A percentile compares a stretch with the other conserved stretches of the same genome.
These are phyloP conservation scores for Leucozona laternaria DNA, from an alignment of 2,888 invertebrate species.

Conservation along the genomic window DNA sequence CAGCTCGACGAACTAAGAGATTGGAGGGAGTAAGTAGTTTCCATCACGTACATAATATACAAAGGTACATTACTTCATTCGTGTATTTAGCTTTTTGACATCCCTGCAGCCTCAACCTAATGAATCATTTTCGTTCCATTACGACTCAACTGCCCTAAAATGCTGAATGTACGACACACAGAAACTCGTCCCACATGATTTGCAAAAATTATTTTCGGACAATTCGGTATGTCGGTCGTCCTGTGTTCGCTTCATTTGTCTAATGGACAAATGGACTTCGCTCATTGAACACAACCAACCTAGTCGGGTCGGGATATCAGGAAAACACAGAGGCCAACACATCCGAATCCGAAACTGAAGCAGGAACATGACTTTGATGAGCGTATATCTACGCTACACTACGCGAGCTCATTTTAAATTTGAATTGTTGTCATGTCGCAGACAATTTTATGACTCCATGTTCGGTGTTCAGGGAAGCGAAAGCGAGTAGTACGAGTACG, in stretches of 20 bases:
- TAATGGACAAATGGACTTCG: conserved; percentile 49
- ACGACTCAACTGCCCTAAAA: background rate
- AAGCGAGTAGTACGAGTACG: conserved; percentile 19
- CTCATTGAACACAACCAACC: conserved; percentile 16
- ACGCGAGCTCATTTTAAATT: conserved; percentile 65
- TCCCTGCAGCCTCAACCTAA: conserved; percentile 21
- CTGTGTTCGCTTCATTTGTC: conserved; percentile 63
- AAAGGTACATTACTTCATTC: conserved; percentile 3
- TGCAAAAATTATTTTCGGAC: conserved; percentile 50
- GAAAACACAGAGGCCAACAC: conserved; percentile 23
- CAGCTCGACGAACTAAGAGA: background rate
- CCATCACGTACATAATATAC: background rate
- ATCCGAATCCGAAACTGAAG: background rate
- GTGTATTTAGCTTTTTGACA: conserved; percentile 36
- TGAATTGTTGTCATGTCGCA: conserved; percentile 72
- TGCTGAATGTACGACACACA: background rate
- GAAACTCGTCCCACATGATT: conserved; percentile 46
- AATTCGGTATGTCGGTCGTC: conserved; percentile 67
- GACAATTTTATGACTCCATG: conserved; percentile 63
- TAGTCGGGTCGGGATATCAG: conserved; percentile 43
- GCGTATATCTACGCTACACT: too few relatives aligned
- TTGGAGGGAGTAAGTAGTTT: background rate
- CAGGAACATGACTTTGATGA: conserved; percentile 57
- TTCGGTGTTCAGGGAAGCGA: conserved; percentile 41
- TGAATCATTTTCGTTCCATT: conserved; percentile 45